Evolutionary conservation across 1,140 invertebrate genomes (phyloP).

Genomic region (Drosophila bifasciata): DNA sequence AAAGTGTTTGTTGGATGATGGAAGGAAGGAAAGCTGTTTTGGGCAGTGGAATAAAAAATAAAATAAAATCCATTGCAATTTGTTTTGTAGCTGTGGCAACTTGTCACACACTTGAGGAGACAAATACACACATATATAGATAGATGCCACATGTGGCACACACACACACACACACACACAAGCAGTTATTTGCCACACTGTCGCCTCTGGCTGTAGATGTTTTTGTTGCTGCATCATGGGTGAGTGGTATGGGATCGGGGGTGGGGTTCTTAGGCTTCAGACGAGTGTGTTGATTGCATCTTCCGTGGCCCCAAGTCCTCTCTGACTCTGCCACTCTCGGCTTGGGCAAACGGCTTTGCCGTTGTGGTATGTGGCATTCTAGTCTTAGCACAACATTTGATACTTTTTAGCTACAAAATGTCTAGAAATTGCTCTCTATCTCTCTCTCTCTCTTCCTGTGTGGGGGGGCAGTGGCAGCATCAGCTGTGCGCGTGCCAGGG

Average conservation of each 20-base stretch:
- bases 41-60: conserved; percentile 32
- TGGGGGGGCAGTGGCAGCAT: conserved; percentile 1
- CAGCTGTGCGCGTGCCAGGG: conserved; percentile 13
- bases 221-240: conserved; percentile 23
- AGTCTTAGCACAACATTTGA: conserved; percentile 54
- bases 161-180: conserved; percentile 30
- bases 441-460: too few species aligned
- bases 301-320: conserved; percentile 3
- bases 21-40: conserved; percentile 14
- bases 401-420: conserved; percentile 68
- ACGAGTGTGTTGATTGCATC: conserved; percentile 70
- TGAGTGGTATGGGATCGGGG: conserved; percentile 9
- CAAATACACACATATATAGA: conserved; percentile 25
- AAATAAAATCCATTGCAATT: conserved; percentile 76
- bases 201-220: conserved; percentile 45
- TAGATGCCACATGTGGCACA: neutral
- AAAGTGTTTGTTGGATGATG: neutral
- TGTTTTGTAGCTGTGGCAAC: conserved; percentile 59
- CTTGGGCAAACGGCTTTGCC: conserved; percentile 22
- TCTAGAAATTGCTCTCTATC: conserved; percentile 12
- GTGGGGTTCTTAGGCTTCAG: conserved; percentile 33
- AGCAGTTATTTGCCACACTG: conserved; percentile 75
- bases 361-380: conserved; percentile 46
- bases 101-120: conserved; percentile 76
- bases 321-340: conserved; percentile 1